Evolutionary conservation across 2,888 invertebrate genomes (phyloP).

Genomic region (Tanytarsus gracilentus): DNA sequence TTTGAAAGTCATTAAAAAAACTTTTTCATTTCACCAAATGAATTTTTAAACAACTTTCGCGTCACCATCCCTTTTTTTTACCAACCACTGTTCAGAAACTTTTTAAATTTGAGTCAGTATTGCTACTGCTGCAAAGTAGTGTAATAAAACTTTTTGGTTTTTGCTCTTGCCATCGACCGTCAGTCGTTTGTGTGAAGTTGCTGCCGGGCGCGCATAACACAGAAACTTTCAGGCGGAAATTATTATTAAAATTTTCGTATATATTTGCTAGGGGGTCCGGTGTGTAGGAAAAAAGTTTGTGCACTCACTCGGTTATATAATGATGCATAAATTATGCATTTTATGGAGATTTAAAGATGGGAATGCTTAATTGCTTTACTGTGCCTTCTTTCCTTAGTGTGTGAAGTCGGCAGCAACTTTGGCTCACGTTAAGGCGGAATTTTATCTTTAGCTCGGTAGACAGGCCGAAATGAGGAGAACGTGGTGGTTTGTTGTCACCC

Average conservation of each 20-base stretch:
- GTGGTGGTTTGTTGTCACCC: too few species aligned
- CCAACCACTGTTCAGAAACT: not conserved
- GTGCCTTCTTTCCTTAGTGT: too few species aligned
- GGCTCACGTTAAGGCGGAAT: too few species aligned
- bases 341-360: conserved; percentile 17
- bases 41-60: too few species aligned
- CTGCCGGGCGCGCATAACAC: too few species aligned
- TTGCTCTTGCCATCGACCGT: not conserved
- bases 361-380: conserved; percentile 19
- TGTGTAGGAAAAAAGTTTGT: not conserved
- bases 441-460: not conserved
- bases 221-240: conserved; percentile 5
- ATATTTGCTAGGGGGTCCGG: too few species aligned
- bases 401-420: too few species aligned
- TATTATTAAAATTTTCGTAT: conserved; percentile 18
- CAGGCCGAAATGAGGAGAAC: too few species aligned
- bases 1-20: too few species aligned
- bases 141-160: conserved; percentile 15
- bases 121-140: not conserved
- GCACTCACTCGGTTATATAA: conserved; percentile 23
- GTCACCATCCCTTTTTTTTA: not conserved
- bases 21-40: too few species aligned
- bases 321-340: conserved; percentile 24
- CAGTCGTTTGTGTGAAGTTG: too few species aligned
- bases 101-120: not conserved